These are phyloP conservation scores for Calycopis cecrops DNA, from an alignment of 1,140 invertebrate species.

Conservation along the genomic window DNA sequence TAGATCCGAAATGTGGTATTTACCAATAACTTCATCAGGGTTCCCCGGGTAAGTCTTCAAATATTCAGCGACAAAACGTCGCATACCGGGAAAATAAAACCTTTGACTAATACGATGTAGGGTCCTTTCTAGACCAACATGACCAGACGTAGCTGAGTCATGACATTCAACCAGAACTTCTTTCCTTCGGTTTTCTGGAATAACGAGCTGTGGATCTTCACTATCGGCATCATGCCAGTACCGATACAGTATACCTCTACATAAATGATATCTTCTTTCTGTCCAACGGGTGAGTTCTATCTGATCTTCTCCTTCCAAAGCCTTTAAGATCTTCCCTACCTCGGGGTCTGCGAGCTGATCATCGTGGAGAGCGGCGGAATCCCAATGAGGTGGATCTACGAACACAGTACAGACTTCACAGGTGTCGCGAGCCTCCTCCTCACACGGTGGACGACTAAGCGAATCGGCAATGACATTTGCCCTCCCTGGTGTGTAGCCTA, in stretches of 20 bases:
- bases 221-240: slow-evolving; percentile 22
- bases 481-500: slow-evolving; percentile 35
- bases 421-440: too few relatives aligned
- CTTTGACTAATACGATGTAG: slow-evolving; percentile 7
- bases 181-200: slow-evolving; percentile 22
- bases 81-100: slow-evolving; percentile 21
- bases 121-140: slow-evolving; percentile 24
- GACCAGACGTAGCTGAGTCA: slow-evolving; percentile 38
- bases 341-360: too few relatives aligned
- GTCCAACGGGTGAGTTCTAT: slow-evolving; percentile 11
- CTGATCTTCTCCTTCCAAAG: too few relatives aligned
- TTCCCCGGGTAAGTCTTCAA: slow-evolving; percentile 18
- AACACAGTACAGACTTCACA: too few relatives aligned
- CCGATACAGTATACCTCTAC: slow-evolving; percentile 20
- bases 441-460: slow-evolving; percentile 25
- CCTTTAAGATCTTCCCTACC: too few relatives aligned
- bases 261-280: slow-evolving; percentile 18
- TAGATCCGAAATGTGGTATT: too few relatives aligned
- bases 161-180: slow-evolving; percentile 33
- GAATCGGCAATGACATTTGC: slow-evolving; percentile 34
- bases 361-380: too few relatives aligned
- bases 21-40: too few relatives aligned
- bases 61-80: slow-evolving; percentile 11
- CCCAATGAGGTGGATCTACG: too few relatives aligned
- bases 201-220: slow-evolving; percentile 33